phyloP scores from a whole-genome alignment of 2,797 vertebrate species.

The Limnodromus scolopaceus region DNA sequence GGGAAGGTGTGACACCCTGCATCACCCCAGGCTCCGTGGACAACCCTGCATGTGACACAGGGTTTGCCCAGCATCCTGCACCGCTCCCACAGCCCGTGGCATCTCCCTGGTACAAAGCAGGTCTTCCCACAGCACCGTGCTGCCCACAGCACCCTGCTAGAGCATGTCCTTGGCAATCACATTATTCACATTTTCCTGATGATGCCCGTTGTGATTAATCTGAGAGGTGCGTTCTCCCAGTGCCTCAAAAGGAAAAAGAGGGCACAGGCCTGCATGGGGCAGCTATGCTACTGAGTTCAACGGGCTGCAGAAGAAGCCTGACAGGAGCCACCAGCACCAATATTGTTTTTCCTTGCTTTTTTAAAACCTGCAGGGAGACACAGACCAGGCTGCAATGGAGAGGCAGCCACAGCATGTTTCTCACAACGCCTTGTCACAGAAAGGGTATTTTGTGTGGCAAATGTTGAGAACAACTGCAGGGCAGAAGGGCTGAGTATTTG shows the following conservation, averaged over 20 bases:
- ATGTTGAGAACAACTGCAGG: not conserved
- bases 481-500: not conserved
- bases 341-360: not conserved
- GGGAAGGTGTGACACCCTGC: not conserved
- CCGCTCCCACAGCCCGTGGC: rapidly evolving
- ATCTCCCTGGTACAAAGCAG: not conserved
- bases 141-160: not conserved
- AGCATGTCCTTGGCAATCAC: rapidly evolving
- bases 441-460: not conserved
- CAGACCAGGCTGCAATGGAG: rapidly evolving
- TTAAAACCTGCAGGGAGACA: not conserved
- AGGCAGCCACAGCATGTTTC: not conserved
- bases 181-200: not conserved
- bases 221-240: not conserved
- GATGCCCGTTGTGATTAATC: not conserved
- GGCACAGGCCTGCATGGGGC: rapidly evolving
- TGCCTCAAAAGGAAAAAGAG: not conserved
- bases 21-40: not conserved
- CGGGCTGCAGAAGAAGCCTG: not conserved
- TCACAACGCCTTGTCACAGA: not conserved
- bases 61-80: not conserved
- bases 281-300: not conserved
- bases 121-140: not conserved
- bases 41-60: not conserved
- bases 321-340: not conserved